Base-by-base conservation (phyloP, 1,140 invertebrate species). In the Neocloeon triangulifer region DNA sequence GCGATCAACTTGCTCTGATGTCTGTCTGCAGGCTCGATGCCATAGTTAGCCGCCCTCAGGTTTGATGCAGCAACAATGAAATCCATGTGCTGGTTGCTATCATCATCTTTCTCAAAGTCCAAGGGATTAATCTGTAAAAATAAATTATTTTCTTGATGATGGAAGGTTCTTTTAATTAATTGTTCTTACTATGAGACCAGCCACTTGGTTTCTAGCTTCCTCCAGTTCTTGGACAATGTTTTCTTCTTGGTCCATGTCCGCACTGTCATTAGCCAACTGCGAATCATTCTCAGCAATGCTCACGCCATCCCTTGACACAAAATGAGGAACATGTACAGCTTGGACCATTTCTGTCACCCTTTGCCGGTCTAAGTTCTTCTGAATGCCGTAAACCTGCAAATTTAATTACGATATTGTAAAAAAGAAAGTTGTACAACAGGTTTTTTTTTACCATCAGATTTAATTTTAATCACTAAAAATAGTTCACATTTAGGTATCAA, bases 71-170 rank as follows among this genome's bases (percentile, higher is more conserved):
- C 91, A 1, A 95, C 89, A 44, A 99, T 96, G 48, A 96, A 98
- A 56, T 98, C 94, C 69, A 98, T 96, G 55, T 99, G 94, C 55
- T 92, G 78, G 51, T 99, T 98, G 29, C 60, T 67, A 46, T 98
- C 94, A 53, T 98, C 92, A 49, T 99, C 94, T 48, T 98, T 98
- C 49, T 99, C 94, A 55, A 98, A 99, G 39, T 97, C 89, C 27
- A 96, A 60, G 0, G 88, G 82, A 10, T 66, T 66, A 25, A 95
- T 68, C 27, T 58, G 65, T 1, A n/a, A 51, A 52, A 10, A 51
- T 50, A 4, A 71, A 39, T 66, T 60, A 29, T 56, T 56, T 8
- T 27, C n/a, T n/a, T n/a, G n/a, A n/a, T n/a, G n/a, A n/a, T n/a
- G n/a, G n/a, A n/a, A n/a, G n/a, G n/a, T n/a, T n/a, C n/a, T n/a